Conservation (phyloP, 2,888 invertebrate genomes). For the Calliopum simillimum region DNA sequence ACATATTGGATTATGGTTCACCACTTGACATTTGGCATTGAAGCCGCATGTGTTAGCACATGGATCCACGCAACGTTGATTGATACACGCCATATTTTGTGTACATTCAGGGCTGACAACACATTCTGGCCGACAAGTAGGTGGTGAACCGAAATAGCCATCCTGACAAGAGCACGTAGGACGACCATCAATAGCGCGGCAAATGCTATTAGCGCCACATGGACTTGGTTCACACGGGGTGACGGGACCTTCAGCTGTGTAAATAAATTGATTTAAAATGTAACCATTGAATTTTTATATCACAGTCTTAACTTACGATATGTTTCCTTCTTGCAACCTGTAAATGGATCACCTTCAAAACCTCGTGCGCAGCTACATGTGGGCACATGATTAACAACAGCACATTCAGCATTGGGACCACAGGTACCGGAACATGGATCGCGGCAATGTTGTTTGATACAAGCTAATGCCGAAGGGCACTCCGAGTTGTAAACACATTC, state of each 20-base stretch:
- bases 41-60: constrained; percentile 82
- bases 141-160: constrained; percentile 80
- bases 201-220: constrained; percentile 83
- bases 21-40: constrained; percentile 82
- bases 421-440: constrained; percentile 89
- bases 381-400: constrained; percentile 84
- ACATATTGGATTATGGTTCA: constrained; percentile 84
- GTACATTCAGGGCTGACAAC: constrained; percentile 83
- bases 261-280: background rate
- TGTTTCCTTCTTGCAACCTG: constrained; percentile 75
- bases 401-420: constrained; percentile 85
- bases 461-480: constrained; percentile 81
- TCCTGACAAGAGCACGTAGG: constrained; percentile 82
- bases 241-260: constrained; percentile 52
- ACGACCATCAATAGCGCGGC: constrained; percentile 77
- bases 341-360: constrained; percentile 86
- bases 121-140: constrained; percentile 82
- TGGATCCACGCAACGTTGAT: constrained; percentile 82
- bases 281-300: background rate
- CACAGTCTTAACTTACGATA: constrained; percentile 69
- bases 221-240: constrained; percentile 82
- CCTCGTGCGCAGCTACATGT: constrained; percentile 83
- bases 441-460: constrained; percentile 85
- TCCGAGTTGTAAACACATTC: constrained; percentile 87
- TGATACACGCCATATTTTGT: constrained; percentile 80